Percentiles rank a stretch among this genome's conserved stretches.
These are phyloP conservation scores for Lamprotornis superbus DNA, from an alignment of 2,113 vertebrate genomes.

Conservation along the genomic window DNA sequence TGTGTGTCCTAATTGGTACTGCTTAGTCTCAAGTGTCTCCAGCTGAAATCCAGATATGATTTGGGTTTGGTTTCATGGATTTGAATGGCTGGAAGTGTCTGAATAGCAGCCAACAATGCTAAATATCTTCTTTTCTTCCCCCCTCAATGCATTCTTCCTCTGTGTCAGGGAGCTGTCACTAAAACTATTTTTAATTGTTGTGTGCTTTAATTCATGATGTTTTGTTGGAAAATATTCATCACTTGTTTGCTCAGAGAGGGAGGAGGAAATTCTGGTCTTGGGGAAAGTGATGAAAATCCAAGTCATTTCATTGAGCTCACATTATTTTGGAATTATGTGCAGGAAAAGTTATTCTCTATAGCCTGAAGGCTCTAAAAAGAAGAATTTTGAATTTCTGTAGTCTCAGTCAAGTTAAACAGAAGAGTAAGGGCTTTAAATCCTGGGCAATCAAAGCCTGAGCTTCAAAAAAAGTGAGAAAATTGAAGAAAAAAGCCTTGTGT, in stretches of 20 bases:
- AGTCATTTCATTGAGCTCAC: constrained; percentile 3
- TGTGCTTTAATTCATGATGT: neutral
- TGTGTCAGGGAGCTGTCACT: constrained; percentile 38
- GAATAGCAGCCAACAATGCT: constrained; percentile 21
- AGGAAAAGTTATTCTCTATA: neutral
- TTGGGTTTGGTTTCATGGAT: constrained; percentile 12
- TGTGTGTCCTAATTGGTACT: neutral
- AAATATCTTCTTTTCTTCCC: neutral
- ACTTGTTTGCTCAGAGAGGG: neutral
- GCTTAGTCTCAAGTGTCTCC: neutral
- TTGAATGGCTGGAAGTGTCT: constrained; percentile 8
- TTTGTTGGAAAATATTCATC: constrained; percentile 42
- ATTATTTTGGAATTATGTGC: neutral
- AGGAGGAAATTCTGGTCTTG: constrained; percentile 15
- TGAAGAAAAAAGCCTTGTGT: neutral
- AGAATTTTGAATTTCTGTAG: neutral
- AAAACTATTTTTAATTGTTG: constrained; percentile 38
- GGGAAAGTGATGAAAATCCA: constrained; percentile 49
- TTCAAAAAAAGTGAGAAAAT: neutral
- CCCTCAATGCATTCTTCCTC: neutral
- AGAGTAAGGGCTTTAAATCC: neutral
- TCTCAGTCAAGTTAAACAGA: neutral
- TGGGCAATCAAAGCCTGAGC: neutral
- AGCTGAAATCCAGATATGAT: constrained; percentile 6
- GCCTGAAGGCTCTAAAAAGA: neutral